Conservation (phyloP, 1,140 invertebrate species). For the Papilio polytes region DNA sequence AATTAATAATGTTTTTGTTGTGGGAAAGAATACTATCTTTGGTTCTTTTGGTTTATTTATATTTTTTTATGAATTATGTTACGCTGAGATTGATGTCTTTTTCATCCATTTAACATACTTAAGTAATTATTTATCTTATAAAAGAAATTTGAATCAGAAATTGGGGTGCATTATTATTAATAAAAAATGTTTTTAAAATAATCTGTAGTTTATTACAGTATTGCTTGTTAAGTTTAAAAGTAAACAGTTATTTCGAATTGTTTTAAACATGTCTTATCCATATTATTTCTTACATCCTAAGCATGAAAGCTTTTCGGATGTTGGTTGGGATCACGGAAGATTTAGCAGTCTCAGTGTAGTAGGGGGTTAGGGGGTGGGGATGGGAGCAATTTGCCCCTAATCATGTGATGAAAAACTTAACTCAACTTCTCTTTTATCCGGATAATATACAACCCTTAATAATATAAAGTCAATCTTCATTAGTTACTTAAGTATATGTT, state of each 20-base stretch:
- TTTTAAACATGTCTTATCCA: constrained; percentile 32
- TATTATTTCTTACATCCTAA: constrained; percentile 34
- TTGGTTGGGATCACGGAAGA: constrained; percentile 66
- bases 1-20: not conserved
- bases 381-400: constrained; percentile 65
- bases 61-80: too few species aligned
- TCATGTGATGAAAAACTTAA: constrained; percentile 77
- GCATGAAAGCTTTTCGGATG: constrained; percentile 57
- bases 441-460: constrained; percentile 27
- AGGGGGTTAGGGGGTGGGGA: constrained; percentile 31
- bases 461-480: constrained; percentile 15
- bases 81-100: too few species aligned
- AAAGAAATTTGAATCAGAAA: too few species aligned
- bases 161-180: too few species aligned
- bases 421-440: constrained; percentile 45
- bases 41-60: not conserved
- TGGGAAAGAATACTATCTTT: not conserved
- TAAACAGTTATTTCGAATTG: too few species aligned
- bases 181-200: too few species aligned
- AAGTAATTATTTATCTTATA: too few species aligned
- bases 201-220: too few species aligned
- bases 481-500: not conserved
- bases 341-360: constrained; percentile 56
- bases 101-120: too few species aligned
- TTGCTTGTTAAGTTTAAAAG: too few species aligned